phyloP scores from a whole-genome alignment of 2,888 invertebrate genomes.

The Diaprepes abbreviatus region DNA sequence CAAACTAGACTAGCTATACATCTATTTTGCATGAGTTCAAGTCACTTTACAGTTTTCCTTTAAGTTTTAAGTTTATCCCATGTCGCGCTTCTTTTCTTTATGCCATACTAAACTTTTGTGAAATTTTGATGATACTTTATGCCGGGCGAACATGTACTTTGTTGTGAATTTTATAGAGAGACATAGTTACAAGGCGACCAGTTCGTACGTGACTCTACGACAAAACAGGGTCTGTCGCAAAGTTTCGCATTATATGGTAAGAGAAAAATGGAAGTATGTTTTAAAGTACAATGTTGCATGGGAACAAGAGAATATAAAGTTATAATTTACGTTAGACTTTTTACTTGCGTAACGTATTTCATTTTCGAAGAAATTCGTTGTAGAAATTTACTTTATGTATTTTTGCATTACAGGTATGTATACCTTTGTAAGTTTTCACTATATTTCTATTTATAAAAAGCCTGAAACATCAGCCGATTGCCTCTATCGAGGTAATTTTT shows the following conservation, averaged over 20 bases:
- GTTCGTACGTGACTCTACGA: slow-evolving; percentile 45
- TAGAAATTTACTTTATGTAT: too few relatives aligned
- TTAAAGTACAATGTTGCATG: slow-evolving; percentile 19
- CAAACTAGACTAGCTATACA: slow-evolving; percentile 15
- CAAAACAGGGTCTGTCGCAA: slow-evolving; percentile 41
- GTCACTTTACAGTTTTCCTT: slow-evolving; percentile 25
- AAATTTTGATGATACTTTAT: slow-evolving; percentile 46
- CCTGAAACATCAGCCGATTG: too few relatives aligned
- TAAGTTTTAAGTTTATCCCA: slow-evolving; percentile 23
- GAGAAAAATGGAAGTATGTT: slow-evolving; percentile 36
- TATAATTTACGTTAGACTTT: too few relatives aligned
- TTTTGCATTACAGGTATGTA: too few relatives aligned
- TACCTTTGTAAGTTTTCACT: too few relatives aligned
- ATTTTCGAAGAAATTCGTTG: too few relatives aligned
- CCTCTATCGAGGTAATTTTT: too few relatives aligned
- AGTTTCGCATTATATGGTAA: slow-evolving; percentile 42
- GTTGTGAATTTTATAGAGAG: slow-evolving; percentile 44
- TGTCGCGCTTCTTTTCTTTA: slow-evolving; percentile 28
- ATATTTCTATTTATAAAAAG: too few relatives aligned
- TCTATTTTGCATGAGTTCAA: slow-evolving; percentile 33
- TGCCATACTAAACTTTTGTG: slow-evolving; percentile 35
- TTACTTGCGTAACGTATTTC: too few relatives aligned
- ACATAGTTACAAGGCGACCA: slow-evolving; percentile 38
- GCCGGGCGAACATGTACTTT: slow-evolving; percentile 35
- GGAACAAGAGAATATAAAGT: not conserved